Evolutionary conservation across 23 tunicate genomes (phyloP), one percentile per base, ranked within the genome.

Genomic region (Clavelina lepadiformis): DNA sequence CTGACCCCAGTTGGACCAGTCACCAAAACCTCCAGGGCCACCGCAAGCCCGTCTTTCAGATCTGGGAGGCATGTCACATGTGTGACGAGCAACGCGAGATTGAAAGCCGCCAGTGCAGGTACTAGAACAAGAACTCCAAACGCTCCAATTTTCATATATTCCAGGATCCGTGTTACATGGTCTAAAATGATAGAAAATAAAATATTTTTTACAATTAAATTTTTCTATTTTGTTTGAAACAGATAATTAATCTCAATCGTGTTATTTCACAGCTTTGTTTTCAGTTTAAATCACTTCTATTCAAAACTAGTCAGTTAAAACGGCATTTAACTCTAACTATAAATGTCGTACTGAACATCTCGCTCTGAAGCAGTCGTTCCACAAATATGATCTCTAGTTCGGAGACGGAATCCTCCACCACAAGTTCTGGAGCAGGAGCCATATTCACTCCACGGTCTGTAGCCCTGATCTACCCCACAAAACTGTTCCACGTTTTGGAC

Each of bases 41-140:
- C 99, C 99, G 46, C 99, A 94, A 55, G 55, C 81, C 44, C 51
- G 85, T 2, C 50, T 35, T 55, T 94, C 99, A 15, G 25, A 59
- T 8, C 61, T 58, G 52, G 23, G 50, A 1, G 85, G 82, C 21
- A 58, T 35, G 28, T 81, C 82, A 53, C 99, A 94, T 18, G 78
- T 56, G 51, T 94, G 95, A 2, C 51, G 57, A 20, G 65, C 63
- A 6, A 50, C 21, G 37, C 99, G 68, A 34, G 61, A 38, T 54
- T 69, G 79, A 22, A 35, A 19, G 0, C 99, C 99, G 0, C 94
- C 99, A 0, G 86, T 73, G 71, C 99, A 94, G 30, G 99, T 86
- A 19, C 65, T 54, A 0, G 99, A 86, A 55, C 99, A 94, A 30
- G 80, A 28, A 11, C 83, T 67, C 99, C 99, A 94, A 8, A 47